phyloP scores from a whole-genome alignment of 1,140 invertebrate genomes.

The Pseudomyrmex gracilis region DNA sequence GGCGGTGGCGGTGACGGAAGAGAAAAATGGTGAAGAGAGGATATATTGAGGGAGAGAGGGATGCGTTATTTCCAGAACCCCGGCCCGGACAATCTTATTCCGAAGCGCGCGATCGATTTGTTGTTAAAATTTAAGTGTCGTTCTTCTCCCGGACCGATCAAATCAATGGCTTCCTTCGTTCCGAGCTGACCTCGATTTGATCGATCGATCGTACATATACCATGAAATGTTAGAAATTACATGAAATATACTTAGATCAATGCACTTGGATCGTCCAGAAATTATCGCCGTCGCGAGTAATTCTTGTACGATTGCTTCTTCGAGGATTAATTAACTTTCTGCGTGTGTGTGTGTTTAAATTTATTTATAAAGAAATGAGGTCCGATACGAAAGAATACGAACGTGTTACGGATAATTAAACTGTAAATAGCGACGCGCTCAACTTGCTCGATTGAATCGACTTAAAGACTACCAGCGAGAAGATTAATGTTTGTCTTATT shows the following conservation, averaged over 20 bases:
- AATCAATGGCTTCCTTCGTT: slow-evolving; percentile 24
- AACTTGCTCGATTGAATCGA: background rate
- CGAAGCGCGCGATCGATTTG: slow-evolving; percentile 42
- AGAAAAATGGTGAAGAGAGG: slow-evolving; percentile 40
- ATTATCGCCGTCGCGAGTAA: background rate
- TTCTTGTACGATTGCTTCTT: background rate
- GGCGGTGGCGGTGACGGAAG: slow-evolving; percentile 19
- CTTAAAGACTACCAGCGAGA: slow-evolving; percentile 30
- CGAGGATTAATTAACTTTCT: background rate
- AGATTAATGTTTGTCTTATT: slow-evolving; percentile 63
- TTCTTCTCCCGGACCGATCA: slow-evolving; percentile 4
- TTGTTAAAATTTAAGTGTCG: slow-evolving; percentile 55
- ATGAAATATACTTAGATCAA: slow-evolving; percentile 25
- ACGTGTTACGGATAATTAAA: background rate
- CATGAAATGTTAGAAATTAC: slow-evolving; percentile 52
- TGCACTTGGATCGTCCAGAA: background rate
- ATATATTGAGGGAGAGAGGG: background rate
- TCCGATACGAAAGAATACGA: background rate
- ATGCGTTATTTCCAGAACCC: slow-evolving; percentile 35
- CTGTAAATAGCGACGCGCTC: background rate
- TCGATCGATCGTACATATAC: slow-evolving; percentile 11
- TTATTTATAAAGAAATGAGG: background rate
- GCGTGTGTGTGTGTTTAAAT: no score
- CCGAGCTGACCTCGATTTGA: slow-evolving; percentile 47
- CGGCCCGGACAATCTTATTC: slow-evolving; percentile 49